phyloP scores from a whole-genome alignment of 53 echinoderm and acorn worm genomes.

The Astropecten irregularis region DNA sequence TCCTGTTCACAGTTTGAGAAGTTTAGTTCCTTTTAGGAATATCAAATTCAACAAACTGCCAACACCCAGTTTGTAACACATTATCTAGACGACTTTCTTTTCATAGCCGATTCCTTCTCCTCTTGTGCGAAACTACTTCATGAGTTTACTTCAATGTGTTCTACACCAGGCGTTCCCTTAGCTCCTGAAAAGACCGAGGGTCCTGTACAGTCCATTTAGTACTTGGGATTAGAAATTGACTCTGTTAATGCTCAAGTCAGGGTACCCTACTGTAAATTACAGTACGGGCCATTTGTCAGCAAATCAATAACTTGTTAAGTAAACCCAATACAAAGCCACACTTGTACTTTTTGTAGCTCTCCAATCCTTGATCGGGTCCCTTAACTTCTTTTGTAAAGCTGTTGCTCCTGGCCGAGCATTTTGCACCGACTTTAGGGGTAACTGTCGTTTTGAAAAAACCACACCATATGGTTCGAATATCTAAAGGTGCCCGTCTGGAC shows the following conservation, averaged over 20 bases:
- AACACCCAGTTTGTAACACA: conserved; percentile 13
- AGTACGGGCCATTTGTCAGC: too few relatives aligned
- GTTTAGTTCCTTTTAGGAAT: background rate
- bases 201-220: background rate
- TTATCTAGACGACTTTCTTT: conserved; percentile 17
- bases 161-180: conserved; percentile 4
- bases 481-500: background rate
- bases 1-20: background rate
- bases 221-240: too few relatives aligned
- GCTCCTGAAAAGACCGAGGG: conserved; percentile 38
- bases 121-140: too few relatives aligned
- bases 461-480: background rate
- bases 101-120: too few relatives aligned
- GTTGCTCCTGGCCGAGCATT: conserved; percentile 14
- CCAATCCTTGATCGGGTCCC: conserved; percentile 25
- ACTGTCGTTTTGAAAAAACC: background rate
- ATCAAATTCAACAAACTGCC: background rate
- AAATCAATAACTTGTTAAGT: background rate
- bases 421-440: conserved; percentile 10
- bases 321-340: background rate
- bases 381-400: conserved; percentile 29
- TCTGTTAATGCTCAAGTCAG: too few relatives aligned
- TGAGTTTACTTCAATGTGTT: background rate
- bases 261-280: too few relatives aligned
- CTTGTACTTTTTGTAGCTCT: background rate